Base-by-base conservation (phyloP, 2,113 vertebrate species). In the Ceyx cyanopectus region DNA sequence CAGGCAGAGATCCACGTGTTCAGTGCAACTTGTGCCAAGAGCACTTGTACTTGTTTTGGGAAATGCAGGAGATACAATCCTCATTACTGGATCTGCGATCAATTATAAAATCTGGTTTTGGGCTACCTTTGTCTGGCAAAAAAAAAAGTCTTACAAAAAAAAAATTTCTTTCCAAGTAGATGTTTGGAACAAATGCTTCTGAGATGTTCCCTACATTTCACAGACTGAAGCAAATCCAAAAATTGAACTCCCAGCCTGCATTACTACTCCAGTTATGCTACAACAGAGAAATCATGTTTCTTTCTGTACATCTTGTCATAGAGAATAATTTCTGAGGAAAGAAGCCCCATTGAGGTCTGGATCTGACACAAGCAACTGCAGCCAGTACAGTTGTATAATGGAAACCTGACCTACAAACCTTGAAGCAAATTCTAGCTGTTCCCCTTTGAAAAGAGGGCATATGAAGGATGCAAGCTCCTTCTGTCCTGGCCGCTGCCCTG, bases 391-490 rank as follows among this genome's bases (percentile, higher is more conserved):
- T 70, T 94, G 84, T 82, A 8, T 89, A 93, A 95, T 27, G 70
- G 75, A 74, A 85, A 87, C 70, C 74, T 62, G 90, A 91, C 88
- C 93, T 65, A 94, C 81, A 92, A 96, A 95, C 81, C 92, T 73
- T 27, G 46, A 93, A 76, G 67, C 77, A 69, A 92, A 89, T 87
- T 79, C 70, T 27, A 13, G 30, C 7, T 79, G 26, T 23, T 72
- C 48, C n/a, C 66, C 58, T 90, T 68, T 4, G 45, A 61, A 73
- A 65, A 78, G 32, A 0, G 2, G 70, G 40, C 1, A 2, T 0
- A 0, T 27, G 90, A 62, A 72, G 65, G 73, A 27, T 37, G 16
- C 62, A 23, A 0, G 1, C 21, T 10, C 3, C 81, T 40, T 5
- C 67, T 56, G 54, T 32, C 76, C 72, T 48, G 70, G 53, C 61